phyloP scores from a whole-genome alignment of 2,888 invertebrate genomes.

The Zonitis immaculata region DNA sequence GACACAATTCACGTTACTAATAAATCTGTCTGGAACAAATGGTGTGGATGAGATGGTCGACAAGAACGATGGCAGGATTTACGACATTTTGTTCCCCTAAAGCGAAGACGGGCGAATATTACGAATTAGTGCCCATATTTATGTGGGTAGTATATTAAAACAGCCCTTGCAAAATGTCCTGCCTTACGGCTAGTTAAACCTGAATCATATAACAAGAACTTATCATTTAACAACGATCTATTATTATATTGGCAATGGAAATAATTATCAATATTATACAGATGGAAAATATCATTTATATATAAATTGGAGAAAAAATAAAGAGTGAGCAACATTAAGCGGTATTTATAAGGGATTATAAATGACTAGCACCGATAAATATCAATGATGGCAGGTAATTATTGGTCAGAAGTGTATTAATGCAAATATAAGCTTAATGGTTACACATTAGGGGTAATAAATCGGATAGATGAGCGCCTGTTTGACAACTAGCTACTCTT shows the following conservation, averaged over 20 bases:
- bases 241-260: not conserved
- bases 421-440: conserved; percentile 21
- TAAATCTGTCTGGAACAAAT: conserved; percentile 38
- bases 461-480: conserved; percentile 12
- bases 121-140: conserved; percentile 30
- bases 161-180: conserved; percentile 6
- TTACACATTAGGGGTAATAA: conserved; percentile 24
- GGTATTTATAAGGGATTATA: not conserved
- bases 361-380: not conserved
- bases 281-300: no score
- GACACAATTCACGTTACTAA: conserved; percentile 32
- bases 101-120: conserved; percentile 23
- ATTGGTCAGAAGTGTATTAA: conserved; percentile 12
- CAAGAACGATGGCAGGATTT: conserved; percentile 28
- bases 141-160: conserved; percentile 14
- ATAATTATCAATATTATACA: not conserved
- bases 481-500: conserved; percentile 5
- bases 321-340: no score
- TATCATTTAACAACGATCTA: not conserved
- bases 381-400: conserved; percentile 5
- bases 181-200: not conserved
- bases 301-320: no score
- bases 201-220: not conserved
- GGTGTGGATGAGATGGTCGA: conserved; percentile 26
- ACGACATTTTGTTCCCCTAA: conserved; percentile 21